Evolutionary conservation across 2,113 vertebrate genomes (phyloP).

Genomic region (Silurus asotus): DNA sequence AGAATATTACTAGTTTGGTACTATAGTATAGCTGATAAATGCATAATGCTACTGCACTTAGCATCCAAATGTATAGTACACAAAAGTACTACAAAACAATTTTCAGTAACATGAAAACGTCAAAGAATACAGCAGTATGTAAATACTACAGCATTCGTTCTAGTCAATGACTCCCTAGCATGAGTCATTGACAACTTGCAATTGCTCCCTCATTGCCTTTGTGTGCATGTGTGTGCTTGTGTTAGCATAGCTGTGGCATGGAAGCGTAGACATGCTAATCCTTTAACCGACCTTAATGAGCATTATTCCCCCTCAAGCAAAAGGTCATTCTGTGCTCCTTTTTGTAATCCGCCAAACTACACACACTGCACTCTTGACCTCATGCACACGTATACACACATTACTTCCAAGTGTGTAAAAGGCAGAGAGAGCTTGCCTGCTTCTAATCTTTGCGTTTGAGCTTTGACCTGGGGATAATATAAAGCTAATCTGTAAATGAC

Average conservation of each 20-base stretch:
- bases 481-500: slow-evolving; percentile 4
- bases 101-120: background rate
- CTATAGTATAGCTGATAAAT: background rate
- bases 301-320: slow-evolving; percentile 38
- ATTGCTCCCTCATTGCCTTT: slow-evolving; percentile 45
- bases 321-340: slow-evolving; percentile 46
- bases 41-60: background rate
- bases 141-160: background rate
- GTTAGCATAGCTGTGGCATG: slow-evolving; percentile 12
- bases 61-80: background rate
- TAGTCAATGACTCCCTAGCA: slow-evolving; percentile 1
- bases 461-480: slow-evolving; percentile 27
- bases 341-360: slow-evolving; percentile 49
- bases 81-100: background rate
- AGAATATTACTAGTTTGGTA: background rate
- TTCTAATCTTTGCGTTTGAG: slow-evolving; percentile 1
- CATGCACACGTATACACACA: slow-evolving; percentile 29
- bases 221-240: slow-evolving; percentile 12
- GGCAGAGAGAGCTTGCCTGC: slow-evolving; percentile 12
- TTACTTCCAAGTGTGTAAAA: background rate
- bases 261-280: slow-evolving; percentile 44
- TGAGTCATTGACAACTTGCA: slow-evolving; percentile 39
- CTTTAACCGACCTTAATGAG: slow-evolving; percentile 52
- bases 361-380: slow-evolving; percentile 29
- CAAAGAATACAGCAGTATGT: background rate